phyloP scores from a whole-genome alignment of 2,888 invertebrate species.

The Dasypolia templi region DNA sequence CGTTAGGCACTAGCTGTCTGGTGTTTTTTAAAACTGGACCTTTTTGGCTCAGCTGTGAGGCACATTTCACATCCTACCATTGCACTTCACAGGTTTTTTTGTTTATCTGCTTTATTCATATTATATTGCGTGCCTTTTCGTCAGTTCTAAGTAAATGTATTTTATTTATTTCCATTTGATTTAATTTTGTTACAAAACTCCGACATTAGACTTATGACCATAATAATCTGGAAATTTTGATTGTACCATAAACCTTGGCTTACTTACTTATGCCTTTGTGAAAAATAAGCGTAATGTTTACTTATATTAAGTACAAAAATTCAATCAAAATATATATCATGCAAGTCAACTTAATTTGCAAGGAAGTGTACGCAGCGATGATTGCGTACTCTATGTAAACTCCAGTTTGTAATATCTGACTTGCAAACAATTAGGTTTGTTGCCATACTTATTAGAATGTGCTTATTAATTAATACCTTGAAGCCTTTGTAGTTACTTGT shows the following conservation, averaged over 20 bases:
- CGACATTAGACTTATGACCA: not conserved
- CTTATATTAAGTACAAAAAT: no score
- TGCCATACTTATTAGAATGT: slow-evolving; percentile 71
- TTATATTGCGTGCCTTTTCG: no score
- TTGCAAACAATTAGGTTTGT: slow-evolving; percentile 77
- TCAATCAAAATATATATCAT: not conserved
- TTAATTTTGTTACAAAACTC: not conserved
- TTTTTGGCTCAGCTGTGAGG: no score
- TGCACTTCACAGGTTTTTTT: no score
- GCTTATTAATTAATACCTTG: slow-evolving; percentile 66
- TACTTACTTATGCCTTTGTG: no score
- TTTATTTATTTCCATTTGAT: no score
- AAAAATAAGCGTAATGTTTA: no score
- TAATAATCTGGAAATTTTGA: not conserved
- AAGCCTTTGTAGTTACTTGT: not conserved
- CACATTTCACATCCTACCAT: no score
- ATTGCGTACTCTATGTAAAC: slow-evolving; percentile 69
- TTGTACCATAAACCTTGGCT: not conserved
- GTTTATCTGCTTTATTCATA: no score
- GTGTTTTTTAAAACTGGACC: no score
- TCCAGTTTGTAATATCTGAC: slow-evolving; percentile 78
- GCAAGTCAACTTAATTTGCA: slow-evolving; percentile 54
- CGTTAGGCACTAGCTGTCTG: no score
- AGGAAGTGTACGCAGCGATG: slow-evolving; percentile 68
- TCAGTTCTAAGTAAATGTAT: no score